Base-by-base conservation (phyloP, 92 coral and sea anemone species). In the Phenganax stokvisi region DNA sequence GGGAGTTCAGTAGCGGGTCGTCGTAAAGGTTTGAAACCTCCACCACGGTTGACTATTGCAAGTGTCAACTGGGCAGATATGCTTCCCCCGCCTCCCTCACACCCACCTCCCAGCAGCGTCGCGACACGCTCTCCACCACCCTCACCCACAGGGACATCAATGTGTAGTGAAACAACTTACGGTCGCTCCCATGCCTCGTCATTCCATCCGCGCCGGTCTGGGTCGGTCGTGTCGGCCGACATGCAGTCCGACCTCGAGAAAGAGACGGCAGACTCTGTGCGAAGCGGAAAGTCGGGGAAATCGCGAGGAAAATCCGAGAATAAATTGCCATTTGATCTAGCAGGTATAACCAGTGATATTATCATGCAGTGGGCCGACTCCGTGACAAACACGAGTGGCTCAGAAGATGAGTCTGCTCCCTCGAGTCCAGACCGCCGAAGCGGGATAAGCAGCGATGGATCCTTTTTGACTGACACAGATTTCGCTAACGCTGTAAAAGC, bases 291-390 rank as follows among this genome's bases (percentile, higher is more conserved):
- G 57, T 79, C 83, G 10, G 83, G 83, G 9, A 79, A 79, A 64
- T 79, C 83, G 2, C 63, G 65, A 92, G 88, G 89, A 88, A 89
- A 79, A 81, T 87, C 82, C 74, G 89, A 80, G 82, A 87, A 59
- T 87, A 92, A 80, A 87, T 85, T 96, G 28, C 99, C 99, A 17
- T 92, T 96, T 54, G 99, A 96, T 52, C 88, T 96, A 63, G 99
- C 92, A 70, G 99, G 99, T 52, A 96, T 96, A 28, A 96, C 99
- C 16, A 96, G 99, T 72, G 99, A 96, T 76, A 96, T 96, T 51
- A 96, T 96, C 71, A 96, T 96, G 99, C 99, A 96, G 73, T 96
- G 99, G 99, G 99, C 99, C 57, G 99, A 96, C 81, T 91, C 97
- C 0, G 99, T 96, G 8, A 96, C 99, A 3, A 96, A 96, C 87